phyloP scores from a whole-genome alignment of 2,888 invertebrate genomes.

The Heliconius cydno region DNA sequence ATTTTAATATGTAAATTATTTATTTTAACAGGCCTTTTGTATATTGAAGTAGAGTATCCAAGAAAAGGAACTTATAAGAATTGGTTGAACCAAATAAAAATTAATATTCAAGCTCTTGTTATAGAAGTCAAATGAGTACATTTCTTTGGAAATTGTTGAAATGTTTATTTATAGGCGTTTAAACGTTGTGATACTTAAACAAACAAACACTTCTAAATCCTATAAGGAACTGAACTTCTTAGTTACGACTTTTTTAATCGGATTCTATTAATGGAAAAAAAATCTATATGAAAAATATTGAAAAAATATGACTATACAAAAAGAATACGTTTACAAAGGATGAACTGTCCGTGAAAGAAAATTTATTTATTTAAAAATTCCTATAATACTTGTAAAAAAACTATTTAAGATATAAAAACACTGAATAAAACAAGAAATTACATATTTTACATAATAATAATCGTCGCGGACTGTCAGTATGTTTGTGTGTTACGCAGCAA shows the following conservation, averaged over 20 bases:
- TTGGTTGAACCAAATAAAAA: neutral
- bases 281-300: too few species aligned
- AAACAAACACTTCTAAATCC: neutral
- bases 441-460: slow-evolving; percentile 19
- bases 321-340: neutral
- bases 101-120: too few species aligned
- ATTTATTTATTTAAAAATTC: too few species aligned
- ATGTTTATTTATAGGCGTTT: neutral
- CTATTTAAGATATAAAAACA: neutral
- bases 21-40: neutral
- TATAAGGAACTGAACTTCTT: neutral
- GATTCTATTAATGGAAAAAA: neutral
- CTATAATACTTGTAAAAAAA: neutral
- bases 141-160: too few species aligned
- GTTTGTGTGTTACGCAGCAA: slow-evolving; percentile 34
- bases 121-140: too few species aligned
- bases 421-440: neutral
- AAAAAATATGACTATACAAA: too few species aligned
- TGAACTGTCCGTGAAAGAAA: neutral
- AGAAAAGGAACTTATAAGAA: neutral
- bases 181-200: neutral
- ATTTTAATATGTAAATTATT: slow-evolving; percentile 1
- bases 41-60: neutral
- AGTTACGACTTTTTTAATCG: neutral
- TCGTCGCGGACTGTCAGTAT: slow-evolving; percentile 17